Evolutionary conservation across 2,888 invertebrate species (phyloP).

Genomic region (Melinopterus prodromus): DNA sequence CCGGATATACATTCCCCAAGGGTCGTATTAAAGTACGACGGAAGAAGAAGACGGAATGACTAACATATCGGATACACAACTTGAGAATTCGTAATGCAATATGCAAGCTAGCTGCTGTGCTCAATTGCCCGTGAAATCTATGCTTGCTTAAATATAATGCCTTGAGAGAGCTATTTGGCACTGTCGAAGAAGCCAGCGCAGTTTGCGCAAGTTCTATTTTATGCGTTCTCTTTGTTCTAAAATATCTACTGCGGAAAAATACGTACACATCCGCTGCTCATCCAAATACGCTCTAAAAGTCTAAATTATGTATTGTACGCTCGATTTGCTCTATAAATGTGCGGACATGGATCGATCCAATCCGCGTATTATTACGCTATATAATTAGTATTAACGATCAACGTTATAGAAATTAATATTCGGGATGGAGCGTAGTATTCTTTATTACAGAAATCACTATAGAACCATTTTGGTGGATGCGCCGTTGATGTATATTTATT

Average conservation of each 20-base stretch:
- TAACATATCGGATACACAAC: conserved; percentile 5
- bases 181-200: conserved; percentile 25
- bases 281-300: neutral
- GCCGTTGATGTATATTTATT: too few relatives aligned
- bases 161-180: conserved; percentile 42
- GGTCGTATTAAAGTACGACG: neutral
- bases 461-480: too few relatives aligned
- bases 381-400: too few relatives aligned
- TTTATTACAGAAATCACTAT: too few relatives aligned
- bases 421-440: too few relatives aligned
- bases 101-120: conserved; percentile 40
- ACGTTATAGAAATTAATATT: too few relatives aligned
- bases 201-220: conserved; percentile 14
- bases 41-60: conserved; percentile 27
- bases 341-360: too few relatives aligned
- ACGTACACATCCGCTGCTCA: conserved; percentile 9
- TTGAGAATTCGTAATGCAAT: conserved; percentile 38
- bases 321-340: too few relatives aligned
- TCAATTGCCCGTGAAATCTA: conserved; percentile 47
- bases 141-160: conserved; percentile 43
- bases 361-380: too few relatives aligned
- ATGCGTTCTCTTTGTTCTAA: conserved; percentile 16
- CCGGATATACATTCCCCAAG: too few relatives aligned
- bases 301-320: neutral
- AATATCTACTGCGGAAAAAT: conserved; percentile 16